Percentiles rank a stretch among this genome's conserved stretches.
Conservation (phyloP, 2,888 invertebrate genomes). For the Pseudanteris insignis region DNA sequence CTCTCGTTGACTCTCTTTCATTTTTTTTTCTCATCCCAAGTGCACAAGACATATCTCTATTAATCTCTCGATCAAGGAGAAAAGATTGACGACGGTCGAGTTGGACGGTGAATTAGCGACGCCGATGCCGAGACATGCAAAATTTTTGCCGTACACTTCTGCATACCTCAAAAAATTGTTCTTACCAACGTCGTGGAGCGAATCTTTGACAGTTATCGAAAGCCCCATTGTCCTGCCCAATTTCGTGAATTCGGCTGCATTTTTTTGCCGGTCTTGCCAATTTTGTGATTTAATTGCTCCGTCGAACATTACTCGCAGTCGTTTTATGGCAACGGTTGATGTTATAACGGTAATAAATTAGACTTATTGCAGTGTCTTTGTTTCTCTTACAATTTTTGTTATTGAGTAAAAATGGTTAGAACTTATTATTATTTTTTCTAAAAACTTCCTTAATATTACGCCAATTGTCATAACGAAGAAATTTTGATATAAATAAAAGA, state of each 20-base stretch:
- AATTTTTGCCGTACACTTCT: conserved; percentile 20
- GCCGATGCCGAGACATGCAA: conserved; percentile 16
- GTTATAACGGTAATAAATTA: no score
- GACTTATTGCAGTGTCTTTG: no score
- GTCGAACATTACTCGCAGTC: no score
- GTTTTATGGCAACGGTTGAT: no score
- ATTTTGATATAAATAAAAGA: no score
- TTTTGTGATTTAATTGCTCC: no score
- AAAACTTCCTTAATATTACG: no score
- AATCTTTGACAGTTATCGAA: conserved; percentile 4
- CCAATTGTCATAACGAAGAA: no score
- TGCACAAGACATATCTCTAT: conserved; percentile 45
- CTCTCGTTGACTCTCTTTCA: background rate
- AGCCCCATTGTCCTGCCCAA: background rate
- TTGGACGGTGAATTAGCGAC: conserved; percentile 22
- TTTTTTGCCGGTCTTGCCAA: background rate
- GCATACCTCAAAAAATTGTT: conserved; percentile 6
- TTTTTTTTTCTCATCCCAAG: conserved; percentile 2
- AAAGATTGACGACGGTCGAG: conserved; percentile 36
- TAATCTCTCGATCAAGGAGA: conserved; percentile 41
- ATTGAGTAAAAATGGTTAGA: no score
- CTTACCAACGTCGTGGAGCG: background rate
- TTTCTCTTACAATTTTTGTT: no score
- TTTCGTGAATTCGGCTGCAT: background rate
- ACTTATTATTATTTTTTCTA: no score